Percentiles rank a stretch among this genome's conserved stretches.
Evolutionary conservation across 2,888 invertebrate species (phyloP).

Genomic region (Tuberolachnus salignus): DNA sequence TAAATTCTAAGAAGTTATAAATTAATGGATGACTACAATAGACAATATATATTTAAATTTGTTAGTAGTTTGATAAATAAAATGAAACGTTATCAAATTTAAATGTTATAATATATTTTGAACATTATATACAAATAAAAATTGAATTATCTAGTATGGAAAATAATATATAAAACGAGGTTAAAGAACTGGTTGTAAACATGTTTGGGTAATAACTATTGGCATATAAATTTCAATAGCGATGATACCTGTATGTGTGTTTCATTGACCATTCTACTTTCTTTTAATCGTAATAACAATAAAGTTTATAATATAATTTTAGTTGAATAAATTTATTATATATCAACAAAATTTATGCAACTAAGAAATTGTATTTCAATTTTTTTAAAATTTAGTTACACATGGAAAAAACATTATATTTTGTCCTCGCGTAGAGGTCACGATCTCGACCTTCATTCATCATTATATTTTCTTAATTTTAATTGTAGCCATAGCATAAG

Average conservation of each 20-base stretch:
- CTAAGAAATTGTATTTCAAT: neutral
- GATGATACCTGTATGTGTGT: neutral
- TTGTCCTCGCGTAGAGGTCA: slow-evolving; percentile 34
- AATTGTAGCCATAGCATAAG: slow-evolving; percentile 42
- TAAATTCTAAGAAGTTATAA: too few relatives aligned
- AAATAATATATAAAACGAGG: slow-evolving; percentile 16
- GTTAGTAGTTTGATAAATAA: too few relatives aligned
- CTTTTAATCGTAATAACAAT: slow-evolving; percentile 10
- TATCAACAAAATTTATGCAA: neutral
- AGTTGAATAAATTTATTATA: neutral
- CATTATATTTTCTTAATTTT: slow-evolving; percentile 45
- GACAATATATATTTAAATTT: too few relatives aligned
- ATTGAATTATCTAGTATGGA: neutral
- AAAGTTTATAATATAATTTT: slow-evolving; percentile 9
- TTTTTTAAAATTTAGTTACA: slow-evolving; percentile 15
- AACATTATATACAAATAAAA: neutral
- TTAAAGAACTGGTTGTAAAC: slow-evolving; percentile 37
- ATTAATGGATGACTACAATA: too few relatives aligned
- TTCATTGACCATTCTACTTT: slow-evolving; percentile 22
- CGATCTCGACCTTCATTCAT: slow-evolving; percentile 43
- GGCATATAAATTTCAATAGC: neutral
- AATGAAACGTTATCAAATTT: neutral
- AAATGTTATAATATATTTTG: too few relatives aligned
- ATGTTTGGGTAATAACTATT: slow-evolving; percentile 10
- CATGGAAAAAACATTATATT: slow-evolving; percentile 10